Percentiles rank a stretch among this genome's conserved stretches.
Evolutionary conservation across 1,140 invertebrate species (phyloP).

Genomic region (Drosophila novamexicana): DNA sequence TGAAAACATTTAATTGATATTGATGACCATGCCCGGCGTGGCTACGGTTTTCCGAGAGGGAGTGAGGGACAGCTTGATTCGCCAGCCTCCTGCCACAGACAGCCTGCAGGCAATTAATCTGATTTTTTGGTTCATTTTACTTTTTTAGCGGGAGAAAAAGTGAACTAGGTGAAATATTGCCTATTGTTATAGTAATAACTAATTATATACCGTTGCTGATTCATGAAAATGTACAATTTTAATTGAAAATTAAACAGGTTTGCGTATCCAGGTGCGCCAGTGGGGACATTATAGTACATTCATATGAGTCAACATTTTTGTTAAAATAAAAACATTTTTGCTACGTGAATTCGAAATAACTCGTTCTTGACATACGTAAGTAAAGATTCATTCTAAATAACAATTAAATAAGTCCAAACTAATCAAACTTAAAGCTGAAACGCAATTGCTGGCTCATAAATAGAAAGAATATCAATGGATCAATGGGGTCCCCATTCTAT

Average conservation of each 20-base stretch:
- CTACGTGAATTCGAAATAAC: background rate
- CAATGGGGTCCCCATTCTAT: constrained; percentile 24
- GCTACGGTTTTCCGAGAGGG: constrained; percentile 1
- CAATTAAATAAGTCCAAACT: background rate
- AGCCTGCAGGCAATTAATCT: constrained; percentile 58
- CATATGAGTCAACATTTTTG: background rate
- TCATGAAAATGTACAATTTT: constrained; percentile 23
- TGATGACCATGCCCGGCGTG: constrained; percentile 48
- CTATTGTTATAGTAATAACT: constrained; percentile 3
- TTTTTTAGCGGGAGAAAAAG: constrained; percentile 29
- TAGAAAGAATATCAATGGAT: constrained; percentile 12
- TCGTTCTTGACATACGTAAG: background rate
- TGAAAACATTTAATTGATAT: constrained; percentile 72
- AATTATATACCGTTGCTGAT: constrained; percentile 24
- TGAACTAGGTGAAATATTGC: constrained; percentile 45
- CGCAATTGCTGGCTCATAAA: constrained; percentile 23
- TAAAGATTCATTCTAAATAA: background rate
- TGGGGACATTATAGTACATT: background rate
- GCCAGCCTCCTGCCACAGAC: background rate
- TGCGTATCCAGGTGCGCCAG: constrained; percentile 7
- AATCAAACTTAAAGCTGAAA: background rate
- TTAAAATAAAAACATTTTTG: background rate
- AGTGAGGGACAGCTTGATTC: background rate
- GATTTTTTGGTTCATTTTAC: constrained; percentile 23
- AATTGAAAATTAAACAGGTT: constrained; percentile 30